Base-by-base conservation (phyloP, 2,888 invertebrate genomes). In the Leptopterna dolabrata region DNA sequence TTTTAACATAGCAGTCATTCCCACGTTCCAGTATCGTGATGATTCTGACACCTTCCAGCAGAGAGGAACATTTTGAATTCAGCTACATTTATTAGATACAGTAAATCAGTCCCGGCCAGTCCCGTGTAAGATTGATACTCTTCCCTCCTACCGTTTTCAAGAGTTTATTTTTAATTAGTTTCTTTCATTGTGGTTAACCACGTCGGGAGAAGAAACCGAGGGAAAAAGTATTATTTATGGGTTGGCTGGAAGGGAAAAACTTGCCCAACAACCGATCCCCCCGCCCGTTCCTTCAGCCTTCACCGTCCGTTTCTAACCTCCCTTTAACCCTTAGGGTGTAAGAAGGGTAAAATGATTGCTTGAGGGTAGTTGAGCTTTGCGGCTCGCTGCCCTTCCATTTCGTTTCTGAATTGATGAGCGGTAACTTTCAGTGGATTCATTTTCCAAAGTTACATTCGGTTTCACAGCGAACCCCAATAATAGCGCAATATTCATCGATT, bases 151-250 rank as follows among this genome's bases (percentile, higher is more conserved):
- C 36, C 36, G 4, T 2, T 36, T 36, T 36, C 36, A 7, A 36
- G 7, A 36, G 36, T 36, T 36, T 36, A 47, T 47, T 78, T 43
- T 78, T 41, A 78, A 78, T 41, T 78, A 45, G 24, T 78, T 78
- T 78, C 76, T 76, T 36, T 30, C 45, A 78, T 45, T 78, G 78
- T 27, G 78, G 78, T 78, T 43, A 24, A 24, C 41, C 24, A 47
- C 47, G 43, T 2, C 43, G 78, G 78, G 24, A 45, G 11, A 41
- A 78, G 45, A 78, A 43, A 43, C 43, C 14, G 36, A n/a, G 36
- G 24, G 47, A 19, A 78, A 78, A 78, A 78, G 43, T 43, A 43
- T 78, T 78, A 43, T 78, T 78, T 78, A 78, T 78, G n/a, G 45
- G 14, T 45, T 24, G 19, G 45, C 27, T 45, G 6, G 78, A 16